Percentiles rank a stretch among this genome's conserved stretches.
Conservation (phyloP, 1,140 invertebrate species). For the Magallana ariakensis region DNA sequence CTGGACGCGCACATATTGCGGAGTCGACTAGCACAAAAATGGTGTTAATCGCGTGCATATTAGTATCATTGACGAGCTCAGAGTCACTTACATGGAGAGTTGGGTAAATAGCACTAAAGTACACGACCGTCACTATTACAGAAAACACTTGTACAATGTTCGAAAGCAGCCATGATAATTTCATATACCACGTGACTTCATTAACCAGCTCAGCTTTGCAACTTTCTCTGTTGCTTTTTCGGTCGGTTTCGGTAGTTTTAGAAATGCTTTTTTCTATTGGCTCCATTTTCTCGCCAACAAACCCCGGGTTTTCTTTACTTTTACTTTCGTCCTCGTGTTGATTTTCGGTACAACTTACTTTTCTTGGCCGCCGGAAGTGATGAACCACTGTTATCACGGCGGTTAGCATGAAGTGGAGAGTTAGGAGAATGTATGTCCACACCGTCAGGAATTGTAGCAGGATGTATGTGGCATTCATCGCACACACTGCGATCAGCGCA, state of each 20-base stretch:
- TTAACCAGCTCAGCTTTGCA: neutral
- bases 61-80: constrained; percentile 50
- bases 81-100: neutral
- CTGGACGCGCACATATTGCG: constrained; percentile 60
- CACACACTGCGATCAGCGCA: constrained; percentile 29
- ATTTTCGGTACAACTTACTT: neutral
- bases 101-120: constrained; percentile 54
- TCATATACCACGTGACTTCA: constrained; percentile 61
- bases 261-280: neutral
- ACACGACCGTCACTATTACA: constrained; percentile 60
- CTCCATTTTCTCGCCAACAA: neutral
- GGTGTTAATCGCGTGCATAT: constrained; percentile 66
- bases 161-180: constrained; percentile 62
- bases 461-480: neutral
- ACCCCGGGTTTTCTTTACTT: neutral
- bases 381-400: constrained; percentile 46
- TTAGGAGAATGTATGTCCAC: constrained; percentile 67
- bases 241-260: too few species aligned
- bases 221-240: neutral
- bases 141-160: constrained; percentile 50
- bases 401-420: constrained; percentile 58
- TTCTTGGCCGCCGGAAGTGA: neutral
- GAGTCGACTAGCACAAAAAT: constrained; percentile 70
- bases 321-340: neutral
- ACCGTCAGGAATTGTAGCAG: constrained; percentile 65